phyloP scores from a whole-genome alignment of 2,888 invertebrate genomes.

The Ophion obscuratus region DNA sequence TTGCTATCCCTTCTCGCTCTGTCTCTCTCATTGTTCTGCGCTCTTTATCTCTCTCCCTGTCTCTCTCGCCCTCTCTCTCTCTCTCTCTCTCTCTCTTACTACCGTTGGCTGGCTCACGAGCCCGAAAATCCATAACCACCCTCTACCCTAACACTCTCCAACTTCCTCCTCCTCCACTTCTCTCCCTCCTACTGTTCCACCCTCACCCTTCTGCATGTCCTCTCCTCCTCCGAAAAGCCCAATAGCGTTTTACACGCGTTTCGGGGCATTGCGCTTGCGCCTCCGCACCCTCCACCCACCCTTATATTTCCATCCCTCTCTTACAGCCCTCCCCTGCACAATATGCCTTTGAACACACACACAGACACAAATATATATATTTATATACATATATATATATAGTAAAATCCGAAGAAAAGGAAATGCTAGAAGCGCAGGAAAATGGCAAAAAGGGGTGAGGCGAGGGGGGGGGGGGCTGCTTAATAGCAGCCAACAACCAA shows the following conservation, averaged over 20 bases:
- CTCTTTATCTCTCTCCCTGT: constrained; percentile 12
- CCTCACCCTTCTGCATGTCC: not conserved
- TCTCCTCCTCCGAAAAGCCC: constrained; percentile 14
- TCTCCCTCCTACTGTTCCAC: constrained; percentile 65
- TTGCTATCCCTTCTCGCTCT: constrained; percentile 63
- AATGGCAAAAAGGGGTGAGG: not conserved
- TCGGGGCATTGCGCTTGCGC: constrained; percentile 75
- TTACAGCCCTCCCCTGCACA: not conserved
- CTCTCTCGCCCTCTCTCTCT: constrained; percentile 31
- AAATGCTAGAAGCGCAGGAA: constrained; percentile 25
- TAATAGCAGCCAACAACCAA: constrained; percentile 57
- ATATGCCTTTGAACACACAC: not conserved
- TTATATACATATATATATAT: not conserved
- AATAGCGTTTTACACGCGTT: constrained; percentile 68
- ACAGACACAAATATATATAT: too few species aligned
- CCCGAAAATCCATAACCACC: constrained; percentile 81
- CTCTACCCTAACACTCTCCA: constrained; percentile 63
- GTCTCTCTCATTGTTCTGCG: not conserved
- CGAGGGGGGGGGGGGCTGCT: not conserved
- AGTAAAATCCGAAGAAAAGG: constrained; percentile 54
- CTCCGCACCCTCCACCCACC: constrained; percentile 64
- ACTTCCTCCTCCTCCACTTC: not conserved
- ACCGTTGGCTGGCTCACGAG: constrained; percentile 59
- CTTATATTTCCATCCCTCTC: constrained; percentile 26
- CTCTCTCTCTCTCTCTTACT: constrained; percentile 25